Percentiles rank a stretch among this genome's conserved stretches.
These are phyloP conservation scores for Lagodon rhomboides DNA, from an alignment of 2,797 vertebrate species.

Conservation along the genomic window DNA sequence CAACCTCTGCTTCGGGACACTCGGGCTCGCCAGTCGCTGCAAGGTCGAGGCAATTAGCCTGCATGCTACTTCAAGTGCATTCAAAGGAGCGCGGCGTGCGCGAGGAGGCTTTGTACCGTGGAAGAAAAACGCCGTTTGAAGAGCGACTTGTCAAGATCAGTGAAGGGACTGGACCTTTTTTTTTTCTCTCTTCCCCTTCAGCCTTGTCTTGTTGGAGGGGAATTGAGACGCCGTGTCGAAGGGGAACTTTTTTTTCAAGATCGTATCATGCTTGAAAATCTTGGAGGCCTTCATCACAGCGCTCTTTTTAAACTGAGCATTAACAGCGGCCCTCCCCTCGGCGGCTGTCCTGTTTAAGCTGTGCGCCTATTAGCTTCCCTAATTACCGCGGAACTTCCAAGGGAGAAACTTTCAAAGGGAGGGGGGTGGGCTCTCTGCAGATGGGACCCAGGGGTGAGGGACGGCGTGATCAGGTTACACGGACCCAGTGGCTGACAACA, in stretches of 20 bases:
- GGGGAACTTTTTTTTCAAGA: constrained; percentile 29
- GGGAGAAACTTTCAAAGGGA: neutral
- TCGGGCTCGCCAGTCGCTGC: constrained; percentile 19
- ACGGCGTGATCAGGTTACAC: constrained; percentile 68
- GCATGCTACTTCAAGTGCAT: constrained; percentile 47
- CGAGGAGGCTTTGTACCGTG: constrained; percentile 34
- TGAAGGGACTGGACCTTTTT: constrained; percentile 30
- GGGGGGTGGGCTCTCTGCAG: constrained; percentile 10
- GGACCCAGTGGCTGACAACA: constrained; percentile 66
- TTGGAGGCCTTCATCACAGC: constrained; percentile 41
- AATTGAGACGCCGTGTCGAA: constrained; percentile 47
- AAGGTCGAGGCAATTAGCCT: constrained; percentile 28
- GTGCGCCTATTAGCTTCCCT: constrained; percentile 58
- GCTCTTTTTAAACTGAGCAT: constrained; percentile 53
- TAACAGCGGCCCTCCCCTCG: constrained; percentile 38
- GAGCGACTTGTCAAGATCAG: constrained; percentile 64
- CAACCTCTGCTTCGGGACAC: constrained; percentile 41
- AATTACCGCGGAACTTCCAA: constrained; percentile 61
- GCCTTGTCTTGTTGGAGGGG: constrained; percentile 34
- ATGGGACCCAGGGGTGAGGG: constrained; percentile 36
- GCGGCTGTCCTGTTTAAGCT: constrained; percentile 34
- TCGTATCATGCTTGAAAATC: constrained; percentile 52
- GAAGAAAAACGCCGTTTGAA: constrained; percentile 41
- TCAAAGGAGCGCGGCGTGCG: constrained; percentile 40
- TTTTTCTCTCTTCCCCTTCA: constrained; percentile 25